phyloP scores from a whole-genome alignment of 2,797 vertebrate species.

The Sebastes nivosus region DNA sequence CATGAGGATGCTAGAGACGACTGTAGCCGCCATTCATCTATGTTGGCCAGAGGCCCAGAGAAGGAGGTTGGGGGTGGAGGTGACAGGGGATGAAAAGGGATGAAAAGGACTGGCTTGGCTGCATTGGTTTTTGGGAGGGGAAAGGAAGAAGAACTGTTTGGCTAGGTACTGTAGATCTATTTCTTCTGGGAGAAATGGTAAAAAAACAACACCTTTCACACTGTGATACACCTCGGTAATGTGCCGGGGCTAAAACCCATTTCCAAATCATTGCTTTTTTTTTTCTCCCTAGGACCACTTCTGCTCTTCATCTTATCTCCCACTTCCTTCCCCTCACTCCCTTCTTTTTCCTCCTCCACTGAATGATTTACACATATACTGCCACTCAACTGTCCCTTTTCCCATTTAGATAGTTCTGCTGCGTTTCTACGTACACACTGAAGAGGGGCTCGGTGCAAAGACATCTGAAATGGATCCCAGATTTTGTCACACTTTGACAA shows the following conservation, averaged over 20 bases:
- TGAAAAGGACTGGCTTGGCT: slow-evolving; percentile 59
- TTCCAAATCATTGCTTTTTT: slow-evolving; percentile 53
- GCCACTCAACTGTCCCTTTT: slow-evolving; percentile 39
- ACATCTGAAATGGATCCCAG: slow-evolving; percentile 36
- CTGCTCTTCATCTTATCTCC: slow-evolving; percentile 48
- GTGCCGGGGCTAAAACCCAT: slow-evolving; percentile 32
- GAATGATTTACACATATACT: slow-evolving; percentile 38
- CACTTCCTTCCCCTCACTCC: slow-evolving; percentile 7
- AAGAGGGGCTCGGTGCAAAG: slow-evolving; percentile 1
- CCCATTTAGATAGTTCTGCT: slow-evolving; percentile 43
- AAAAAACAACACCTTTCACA: slow-evolving; percentile 48
- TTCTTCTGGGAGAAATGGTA: slow-evolving; percentile 45
- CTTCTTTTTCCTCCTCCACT: not conserved
- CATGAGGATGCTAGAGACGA: slow-evolving; percentile 51
- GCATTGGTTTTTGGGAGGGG: slow-evolving; percentile 10
- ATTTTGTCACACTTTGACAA: slow-evolving; percentile 40
- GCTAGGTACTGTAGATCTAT: slow-evolving; percentile 40
- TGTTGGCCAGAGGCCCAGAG: slow-evolving; percentile 61
- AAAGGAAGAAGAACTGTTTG: slow-evolving; percentile 42
- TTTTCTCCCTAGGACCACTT: not conserved
- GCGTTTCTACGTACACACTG: not conserved
- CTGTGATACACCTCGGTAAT: slow-evolving; percentile 39
- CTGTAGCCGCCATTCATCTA: slow-evolving; percentile 67
- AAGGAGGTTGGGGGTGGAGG: not conserved
- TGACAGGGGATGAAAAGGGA: slow-evolving; percentile 45